Percentiles rank a stretch among this genome's conserved stretches.
Evolutionary conservation across 1,140 invertebrate species (phyloP).

Genomic region (Micrasema minimum): DNA sequence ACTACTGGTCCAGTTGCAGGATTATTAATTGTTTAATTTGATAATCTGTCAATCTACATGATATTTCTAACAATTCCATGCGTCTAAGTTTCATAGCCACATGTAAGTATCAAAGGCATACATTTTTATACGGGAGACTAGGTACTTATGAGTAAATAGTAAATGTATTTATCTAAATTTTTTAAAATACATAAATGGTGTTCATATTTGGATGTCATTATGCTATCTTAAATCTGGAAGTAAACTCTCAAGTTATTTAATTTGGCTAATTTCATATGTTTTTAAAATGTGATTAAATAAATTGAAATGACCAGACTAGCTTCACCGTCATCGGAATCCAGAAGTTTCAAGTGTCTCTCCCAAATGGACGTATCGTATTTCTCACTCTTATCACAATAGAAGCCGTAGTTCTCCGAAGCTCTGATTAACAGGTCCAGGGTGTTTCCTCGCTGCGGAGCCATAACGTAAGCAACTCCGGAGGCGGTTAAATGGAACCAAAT

Average conservation of each 20-base stretch:
- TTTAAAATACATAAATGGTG: slow-evolving; percentile 2
- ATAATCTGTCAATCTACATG: slow-evolving; percentile 3
- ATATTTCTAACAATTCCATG: not conserved
- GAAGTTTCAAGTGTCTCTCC: slow-evolving; percentile 72
- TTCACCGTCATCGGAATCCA: slow-evolving; percentile 70
- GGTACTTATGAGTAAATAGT: no score
- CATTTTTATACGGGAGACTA: no score
- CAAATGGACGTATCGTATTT: slow-evolving; percentile 75
- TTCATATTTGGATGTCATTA: slow-evolving; percentile 15
- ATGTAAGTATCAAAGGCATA: not conserved
- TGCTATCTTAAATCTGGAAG: slow-evolving; percentile 16
- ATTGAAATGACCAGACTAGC: slow-evolving; percentile 77
- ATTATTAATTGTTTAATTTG: slow-evolving; percentile 35
- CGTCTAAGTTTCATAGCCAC: not conserved
- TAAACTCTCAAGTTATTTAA: not conserved
- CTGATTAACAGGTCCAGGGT: slow-evolving; percentile 78
- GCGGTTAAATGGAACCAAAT: slow-evolving; percentile 75
- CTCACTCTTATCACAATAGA: slow-evolving; percentile 67
- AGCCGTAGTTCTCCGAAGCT: slow-evolving; percentile 69
- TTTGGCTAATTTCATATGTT: slow-evolving; percentile 1
- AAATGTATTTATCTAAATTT: no score
- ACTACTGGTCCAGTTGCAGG: slow-evolving; percentile 48
- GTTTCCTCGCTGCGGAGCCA: slow-evolving; percentile 79
- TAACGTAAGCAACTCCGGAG: slow-evolving; percentile 76
- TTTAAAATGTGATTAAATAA: slow-evolving; percentile 70